phyloP scores from a whole-genome alignment of 2,797 vertebrate species.

The Merluccius polli region DNA sequence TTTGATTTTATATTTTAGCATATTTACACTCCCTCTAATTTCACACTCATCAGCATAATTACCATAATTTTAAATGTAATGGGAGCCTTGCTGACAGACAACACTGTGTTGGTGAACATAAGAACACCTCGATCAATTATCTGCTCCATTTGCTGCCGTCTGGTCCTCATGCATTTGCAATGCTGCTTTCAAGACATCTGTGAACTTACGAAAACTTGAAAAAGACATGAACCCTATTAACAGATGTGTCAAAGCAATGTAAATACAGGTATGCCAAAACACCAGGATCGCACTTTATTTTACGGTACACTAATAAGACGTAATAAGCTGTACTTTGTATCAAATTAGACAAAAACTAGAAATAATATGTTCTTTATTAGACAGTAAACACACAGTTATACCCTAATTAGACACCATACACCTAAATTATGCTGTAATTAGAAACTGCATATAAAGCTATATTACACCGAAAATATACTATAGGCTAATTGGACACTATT shows the following conservation, averaged over 20 bases:
- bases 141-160: slow-evolving; percentile 41
- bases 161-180: slow-evolving; percentile 24
- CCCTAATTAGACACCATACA: too few species aligned
- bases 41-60: slow-evolving; percentile 17
- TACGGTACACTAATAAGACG: too few species aligned
- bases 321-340: too few species aligned
- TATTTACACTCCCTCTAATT: slow-evolving; percentile 6
- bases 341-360: too few species aligned
- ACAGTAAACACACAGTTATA: too few species aligned
- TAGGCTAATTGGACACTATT: too few species aligned
- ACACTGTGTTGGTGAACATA: slow-evolving; percentile 17
- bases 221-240: not conserved
- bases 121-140: slow-evolving; percentile 39
- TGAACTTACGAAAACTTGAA: not conserved
- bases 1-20: slow-evolving; percentile 1
- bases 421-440: too few species aligned
- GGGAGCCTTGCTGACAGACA: slow-evolving; percentile 23
- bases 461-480: too few species aligned
- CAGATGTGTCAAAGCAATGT: too few species aligned
- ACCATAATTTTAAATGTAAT: slow-evolving; percentile 17
- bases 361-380: too few species aligned
- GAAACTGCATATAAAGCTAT: too few species aligned
- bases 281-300: not conserved
- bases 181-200: not conserved
- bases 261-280: too few species aligned